Evolutionary conservation across 2,888 invertebrate species (phyloP).

Genomic region (Oithona nana): DNA sequence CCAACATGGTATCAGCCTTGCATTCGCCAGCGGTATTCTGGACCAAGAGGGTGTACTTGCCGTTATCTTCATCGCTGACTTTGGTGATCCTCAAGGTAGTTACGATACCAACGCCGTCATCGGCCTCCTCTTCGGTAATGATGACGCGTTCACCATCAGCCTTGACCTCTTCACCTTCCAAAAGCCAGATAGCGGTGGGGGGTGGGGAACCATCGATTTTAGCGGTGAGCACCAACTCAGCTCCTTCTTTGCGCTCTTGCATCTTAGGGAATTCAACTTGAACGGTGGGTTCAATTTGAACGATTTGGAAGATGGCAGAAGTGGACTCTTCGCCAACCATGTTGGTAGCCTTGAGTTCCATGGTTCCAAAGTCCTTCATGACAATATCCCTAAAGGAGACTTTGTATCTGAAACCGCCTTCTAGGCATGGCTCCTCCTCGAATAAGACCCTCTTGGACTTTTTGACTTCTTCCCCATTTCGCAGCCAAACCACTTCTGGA

Average conservation of each 20-base stretch:
- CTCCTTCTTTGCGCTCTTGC: constrained; percentile 14
- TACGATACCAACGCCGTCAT: constrained; percentile 16
- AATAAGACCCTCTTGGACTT: constrained; percentile 18
- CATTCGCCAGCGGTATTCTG: constrained; percentile 20
- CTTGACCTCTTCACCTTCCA: constrained; percentile 16
- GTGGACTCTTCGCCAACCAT: constrained; percentile 28
- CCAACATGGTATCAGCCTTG: constrained; percentile 13
- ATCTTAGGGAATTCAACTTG: constrained; percentile 16
- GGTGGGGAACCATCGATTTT: constrained; percentile 17
- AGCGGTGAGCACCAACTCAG: constrained; percentile 12
- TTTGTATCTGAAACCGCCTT: constrained; percentile 9
- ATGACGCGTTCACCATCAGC: constrained; percentile 16
- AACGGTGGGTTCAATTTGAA: constrained; percentile 13
- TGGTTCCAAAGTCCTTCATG: constrained; percentile 22
- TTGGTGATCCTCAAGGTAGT: constrained; percentile 10
- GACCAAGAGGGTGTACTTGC: constrained; percentile 20
- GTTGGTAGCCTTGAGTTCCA: constrained; percentile 33
- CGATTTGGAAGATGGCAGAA: constrained; percentile 25
- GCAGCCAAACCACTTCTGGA: constrained; percentile 22
- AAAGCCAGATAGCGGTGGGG: constrained; percentile 17
- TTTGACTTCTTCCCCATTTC: constrained; percentile 20
- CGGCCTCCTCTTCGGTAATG: constrained; percentile 16
- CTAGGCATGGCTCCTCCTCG: constrained; percentile 12
- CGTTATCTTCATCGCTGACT: constrained; percentile 16
- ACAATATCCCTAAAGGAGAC: constrained; percentile 8